phyloP scores from a whole-genome alignment of 2,888 invertebrate species.

The Micoletzkya japonica region DNA sequence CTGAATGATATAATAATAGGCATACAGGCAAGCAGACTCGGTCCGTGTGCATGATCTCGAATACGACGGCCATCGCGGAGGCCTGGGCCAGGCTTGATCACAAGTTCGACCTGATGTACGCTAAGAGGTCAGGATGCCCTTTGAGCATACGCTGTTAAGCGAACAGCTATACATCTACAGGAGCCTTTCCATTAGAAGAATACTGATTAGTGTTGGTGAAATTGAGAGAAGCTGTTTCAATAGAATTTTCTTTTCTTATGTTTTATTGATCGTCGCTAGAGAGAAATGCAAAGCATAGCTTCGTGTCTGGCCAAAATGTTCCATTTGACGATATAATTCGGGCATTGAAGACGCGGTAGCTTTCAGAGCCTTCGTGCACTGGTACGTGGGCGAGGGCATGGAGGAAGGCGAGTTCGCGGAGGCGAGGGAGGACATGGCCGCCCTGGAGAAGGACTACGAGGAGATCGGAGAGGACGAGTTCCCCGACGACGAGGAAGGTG shows the following conservation, averaged over 20 bases:
- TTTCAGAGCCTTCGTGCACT: constrained; percentile 67
- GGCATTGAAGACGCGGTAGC: too few relatives aligned
- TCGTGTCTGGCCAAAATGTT: too few relatives aligned
- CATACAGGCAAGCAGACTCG: constrained; percentile 63
- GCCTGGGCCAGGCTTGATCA: constrained; percentile 80
- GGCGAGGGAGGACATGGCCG: constrained; percentile 63
- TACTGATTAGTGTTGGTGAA: background rate
- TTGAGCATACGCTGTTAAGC: background rate
- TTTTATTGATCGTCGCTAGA: too few relatives aligned
- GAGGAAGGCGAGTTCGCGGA: constrained; percentile 66
- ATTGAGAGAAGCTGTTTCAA: background rate
- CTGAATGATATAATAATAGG: background rate
- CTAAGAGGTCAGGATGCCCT: constrained; percentile 43
- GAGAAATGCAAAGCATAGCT: too few relatives aligned
- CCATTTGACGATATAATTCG: too few relatives aligned
- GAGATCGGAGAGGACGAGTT: constrained; percentile 47
- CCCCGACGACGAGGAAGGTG: constrained; percentile 39
- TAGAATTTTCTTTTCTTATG: too few relatives aligned
- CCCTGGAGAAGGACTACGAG: constrained; percentile 63
- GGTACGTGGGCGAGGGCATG: constrained; percentile 65
- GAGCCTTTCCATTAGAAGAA: too few relatives aligned
- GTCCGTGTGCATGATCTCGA: constrained; percentile 70
- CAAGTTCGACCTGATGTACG: constrained; percentile 69
- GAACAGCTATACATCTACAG: too few relatives aligned
- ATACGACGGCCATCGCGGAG: constrained; percentile 67